phyloP scores from a whole-genome alignment of 2,888 invertebrate genomes.

The Apocheima hispidaria region DNA sequence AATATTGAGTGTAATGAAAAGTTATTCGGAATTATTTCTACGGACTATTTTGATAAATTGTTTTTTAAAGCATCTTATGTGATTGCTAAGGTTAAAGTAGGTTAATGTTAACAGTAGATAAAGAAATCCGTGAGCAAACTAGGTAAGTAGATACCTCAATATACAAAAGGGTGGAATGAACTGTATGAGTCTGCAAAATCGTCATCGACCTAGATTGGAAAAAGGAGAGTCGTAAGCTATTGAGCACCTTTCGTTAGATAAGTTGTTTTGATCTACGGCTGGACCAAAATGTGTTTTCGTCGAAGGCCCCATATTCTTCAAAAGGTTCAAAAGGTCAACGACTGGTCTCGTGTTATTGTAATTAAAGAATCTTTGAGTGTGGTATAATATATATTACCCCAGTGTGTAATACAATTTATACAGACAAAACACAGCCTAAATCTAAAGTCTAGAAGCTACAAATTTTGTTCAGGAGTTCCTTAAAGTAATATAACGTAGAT shows the following conservation, averaged over 20 bases:
- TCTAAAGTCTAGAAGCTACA: no score
- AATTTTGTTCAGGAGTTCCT: no score
- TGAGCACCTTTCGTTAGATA: constrained; percentile 35
- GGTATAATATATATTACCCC: background rate
- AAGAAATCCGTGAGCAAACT: background rate
- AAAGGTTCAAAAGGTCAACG: background rate
- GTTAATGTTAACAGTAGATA: background rate
- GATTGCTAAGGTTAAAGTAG: background rate
- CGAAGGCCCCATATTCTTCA: constrained; percentile 6
- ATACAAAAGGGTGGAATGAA: constrained; percentile 27
- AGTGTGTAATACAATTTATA: no score
- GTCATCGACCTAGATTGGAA: constrained; percentile 25
- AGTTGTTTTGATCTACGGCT: constrained; percentile 45
- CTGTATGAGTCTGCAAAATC: constrained; percentile 41
- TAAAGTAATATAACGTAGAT: no score
- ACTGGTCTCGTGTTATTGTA: background rate
- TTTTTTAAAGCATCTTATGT: no score
- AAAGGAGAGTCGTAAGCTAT: constrained; percentile 31
- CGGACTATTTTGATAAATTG: no score
- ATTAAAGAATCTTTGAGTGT: background rate
- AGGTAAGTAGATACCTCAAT: background rate
- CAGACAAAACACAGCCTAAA: no score
- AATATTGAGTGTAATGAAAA: constrained; percentile 11
- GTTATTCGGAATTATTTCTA: no score
- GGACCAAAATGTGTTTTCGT: constrained; percentile 40